These are phyloP conservation scores for Diaperis boleti DNA, from an alignment of 2,888 invertebrate species.

Conservation along the genomic window DNA sequence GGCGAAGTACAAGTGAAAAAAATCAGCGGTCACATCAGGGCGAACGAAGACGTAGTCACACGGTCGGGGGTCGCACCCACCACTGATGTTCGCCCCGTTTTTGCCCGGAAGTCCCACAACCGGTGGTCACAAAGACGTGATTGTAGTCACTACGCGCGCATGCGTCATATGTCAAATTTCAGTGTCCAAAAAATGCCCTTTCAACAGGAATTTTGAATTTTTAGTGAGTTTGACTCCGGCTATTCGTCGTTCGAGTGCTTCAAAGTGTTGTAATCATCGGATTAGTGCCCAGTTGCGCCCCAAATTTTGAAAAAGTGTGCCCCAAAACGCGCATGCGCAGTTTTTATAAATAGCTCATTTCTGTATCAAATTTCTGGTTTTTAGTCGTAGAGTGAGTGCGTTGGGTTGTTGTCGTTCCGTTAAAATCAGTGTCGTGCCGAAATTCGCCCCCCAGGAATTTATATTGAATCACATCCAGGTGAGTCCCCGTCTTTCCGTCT, in stretches of 20 bases:
- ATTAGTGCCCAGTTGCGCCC: too few relatives aligned
- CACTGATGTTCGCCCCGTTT: not conserved
- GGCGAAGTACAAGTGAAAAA: not conserved
- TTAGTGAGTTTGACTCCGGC: not conserved
- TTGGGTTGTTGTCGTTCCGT: conserved; percentile 30
- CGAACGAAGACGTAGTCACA: not conserved
- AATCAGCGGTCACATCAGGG: not conserved
- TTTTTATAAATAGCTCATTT: conserved; percentile 55
- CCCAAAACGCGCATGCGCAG: conserved; percentile 48
- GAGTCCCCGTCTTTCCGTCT: conserved; percentile 2
- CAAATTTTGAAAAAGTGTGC: conserved; percentile 5
- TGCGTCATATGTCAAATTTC: conserved; percentile 9
- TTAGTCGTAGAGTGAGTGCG: conserved; percentile 25
- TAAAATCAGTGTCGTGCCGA: conserved; percentile 34
- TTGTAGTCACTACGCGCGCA: conserved; percentile 17
- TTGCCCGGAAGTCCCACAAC: not conserved
- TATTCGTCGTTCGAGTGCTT: too few relatives aligned
- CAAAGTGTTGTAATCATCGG: too few relatives aligned
- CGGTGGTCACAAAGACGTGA: not conserved
- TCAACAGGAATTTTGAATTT: conserved; percentile 6
- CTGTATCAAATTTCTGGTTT: conserved; percentile 56
- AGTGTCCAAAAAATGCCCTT: conserved; percentile 16
- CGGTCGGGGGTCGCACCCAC: not conserved
- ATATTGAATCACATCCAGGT: conserved; percentile 17
- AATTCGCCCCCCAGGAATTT: conserved; percentile 8